A percentile compares a stretch with the other conserved stretches of the same genome.
phyloP scores from a whole-genome alignment of 2,888 invertebrate species.

The Hypselothyrea guttata region DNA sequence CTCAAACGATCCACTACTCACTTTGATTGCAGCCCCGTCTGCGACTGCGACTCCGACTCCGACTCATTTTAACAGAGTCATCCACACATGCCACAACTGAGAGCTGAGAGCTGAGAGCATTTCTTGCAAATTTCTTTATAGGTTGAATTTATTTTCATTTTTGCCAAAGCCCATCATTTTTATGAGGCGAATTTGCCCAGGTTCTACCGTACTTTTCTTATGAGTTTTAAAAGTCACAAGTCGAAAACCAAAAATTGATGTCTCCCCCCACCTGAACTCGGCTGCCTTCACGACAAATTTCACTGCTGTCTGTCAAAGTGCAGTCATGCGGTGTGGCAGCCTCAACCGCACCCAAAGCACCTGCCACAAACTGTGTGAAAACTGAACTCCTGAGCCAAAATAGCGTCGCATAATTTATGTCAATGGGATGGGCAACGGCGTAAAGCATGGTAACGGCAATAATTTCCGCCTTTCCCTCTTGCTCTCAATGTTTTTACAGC shows the following conservation, averaged over 20 bases:
- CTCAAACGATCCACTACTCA: constrained; percentile 40
- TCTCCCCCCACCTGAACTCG: not conserved
- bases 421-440: constrained; percentile 20
- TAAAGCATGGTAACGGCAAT: constrained; percentile 36
- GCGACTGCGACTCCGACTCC: constrained; percentile 8
- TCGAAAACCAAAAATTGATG: constrained; percentile 36
- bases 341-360: no score
- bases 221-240: constrained; percentile 36
- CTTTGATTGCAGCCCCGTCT: constrained; percentile 54
- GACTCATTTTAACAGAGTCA: constrained; percentile 27
- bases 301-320: constrained; percentile 41
- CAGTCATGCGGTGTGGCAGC: constrained; percentile 37
- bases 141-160: not conserved
- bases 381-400: constrained; percentile 27
- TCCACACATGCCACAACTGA: constrained; percentile 8
- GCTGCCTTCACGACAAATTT: not conserved
- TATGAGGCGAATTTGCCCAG: constrained; percentile 44
- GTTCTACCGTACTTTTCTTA: constrained; percentile 41
- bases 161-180: constrained; percentile 42
- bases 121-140: constrained; percentile 23
- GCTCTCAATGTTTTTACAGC: constrained; percentile 41
- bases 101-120: not conserved
- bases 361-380: no score
- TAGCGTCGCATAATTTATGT: constrained; percentile 45
- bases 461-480: no score